Evolutionary conservation across 1,140 invertebrate genomes (phyloP).

Genomic region (Meloidogyne floridensis): DNA sequence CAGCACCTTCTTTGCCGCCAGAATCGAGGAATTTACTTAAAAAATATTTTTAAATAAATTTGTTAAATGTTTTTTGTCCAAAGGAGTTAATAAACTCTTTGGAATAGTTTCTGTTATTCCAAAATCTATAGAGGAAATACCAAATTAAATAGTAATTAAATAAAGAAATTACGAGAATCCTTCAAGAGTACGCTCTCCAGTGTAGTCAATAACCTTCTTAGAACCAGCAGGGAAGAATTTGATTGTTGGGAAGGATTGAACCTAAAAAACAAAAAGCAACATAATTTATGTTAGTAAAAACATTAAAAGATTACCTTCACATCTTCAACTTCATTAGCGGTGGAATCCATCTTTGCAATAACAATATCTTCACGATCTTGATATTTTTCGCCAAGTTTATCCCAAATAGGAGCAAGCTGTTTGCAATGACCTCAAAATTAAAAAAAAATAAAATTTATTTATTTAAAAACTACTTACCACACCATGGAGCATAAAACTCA

Average conservation of each 20-base stretch:
- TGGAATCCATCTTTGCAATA: conserved; percentile 97
- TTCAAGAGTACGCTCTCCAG: conserved; percentile 89
- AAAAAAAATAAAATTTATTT: neutral
- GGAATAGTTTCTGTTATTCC: neutral
- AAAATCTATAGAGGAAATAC: too few relatives aligned
- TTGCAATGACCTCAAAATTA: conserved; percentile 51
- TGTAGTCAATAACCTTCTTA: conserved; percentile 82
- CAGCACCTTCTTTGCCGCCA: conserved; percentile 73
- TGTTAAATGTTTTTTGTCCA: neutral
- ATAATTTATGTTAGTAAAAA: neutral
- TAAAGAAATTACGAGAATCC: conserved; percentile 72
- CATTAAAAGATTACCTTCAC: conserved; percentile 77
- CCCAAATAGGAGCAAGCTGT: conserved; percentile 88
- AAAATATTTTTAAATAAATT: neutral
- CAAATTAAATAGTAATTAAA: neutral
- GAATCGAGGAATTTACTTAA: conserved; percentile 81
- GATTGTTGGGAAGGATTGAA: conserved; percentile 93
- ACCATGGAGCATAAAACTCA: conserved; percentile 78
- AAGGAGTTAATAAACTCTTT: too few relatives aligned
- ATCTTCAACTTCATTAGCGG: conserved; percentile 87
- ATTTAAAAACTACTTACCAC: conserved; percentile 17
- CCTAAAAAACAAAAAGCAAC: conserved; percentile 58
- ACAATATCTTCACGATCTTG: conserved; percentile 81
- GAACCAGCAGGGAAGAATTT: conserved; percentile 76
- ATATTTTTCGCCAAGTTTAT: conserved; percentile 80